Base-by-base conservation (phyloP, 1,140 invertebrate genomes). In the Oedothorax gibbosus region DNA sequence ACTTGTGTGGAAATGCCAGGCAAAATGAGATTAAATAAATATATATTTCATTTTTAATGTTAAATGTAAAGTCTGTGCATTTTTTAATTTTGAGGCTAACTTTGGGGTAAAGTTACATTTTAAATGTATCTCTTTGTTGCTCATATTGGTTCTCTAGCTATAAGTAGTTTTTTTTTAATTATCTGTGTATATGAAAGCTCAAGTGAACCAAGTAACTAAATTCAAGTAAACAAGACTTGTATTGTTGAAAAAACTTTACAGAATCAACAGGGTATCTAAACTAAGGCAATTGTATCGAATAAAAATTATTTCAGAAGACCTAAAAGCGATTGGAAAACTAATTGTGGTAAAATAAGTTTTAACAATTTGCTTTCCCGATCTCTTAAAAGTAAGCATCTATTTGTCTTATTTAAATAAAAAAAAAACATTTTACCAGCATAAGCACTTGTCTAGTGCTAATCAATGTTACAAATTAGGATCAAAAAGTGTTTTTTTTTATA, bases 31-130 rank as follows among this genome's bases (percentile, higher is more conserved):
- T 77, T 77, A 77, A 62, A 62, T 75, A 75, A 75, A 57, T 75
- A 77, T 18, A 68, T 65, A 77, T 65, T 77, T 77, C 75, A 77
- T 77, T 75, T 68, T 77, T 77, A 75, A 75, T 75, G 72, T 75
- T 75, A 60, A 73, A 75, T 75, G 72, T 77, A 77, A 77, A 77
- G 51, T 65, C 62, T 77, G 75, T 77, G 75, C 49, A 64, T 77
- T 75, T 75, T 77, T 77, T 77, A 77, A 77, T 75, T 75, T 75
- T 18, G 8, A 60, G 53, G 60, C 21, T 75, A 53, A 75, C 60
- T 75, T 75, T 21, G 50, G 12, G 49, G 20, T 57, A 18, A 71
- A 71, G 69, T 71, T 66, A 9, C 35, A 21, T 75, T 75, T 75
- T 75, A 57, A 62, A 62, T 15, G 6, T 6, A 62, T 62, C 12